A percentile compares a stretch with the other conserved stretches of the same genome.
Conservation (phyloP, 2,113 vertebrate genomes). For the Accipiter virgatus region DNA sequence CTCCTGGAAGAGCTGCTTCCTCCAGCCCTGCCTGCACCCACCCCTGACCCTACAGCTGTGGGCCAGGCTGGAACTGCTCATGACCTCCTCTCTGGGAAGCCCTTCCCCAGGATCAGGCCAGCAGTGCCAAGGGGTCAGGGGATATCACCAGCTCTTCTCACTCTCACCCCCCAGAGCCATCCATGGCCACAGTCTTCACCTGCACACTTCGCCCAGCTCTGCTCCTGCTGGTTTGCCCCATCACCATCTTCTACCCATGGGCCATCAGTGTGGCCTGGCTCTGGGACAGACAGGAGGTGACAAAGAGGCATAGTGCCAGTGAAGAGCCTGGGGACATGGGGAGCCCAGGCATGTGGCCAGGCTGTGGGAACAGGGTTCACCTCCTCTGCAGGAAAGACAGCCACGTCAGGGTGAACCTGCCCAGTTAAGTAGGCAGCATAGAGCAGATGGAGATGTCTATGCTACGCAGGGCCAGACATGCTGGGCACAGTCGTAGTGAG, state of each 20-base stretch:
- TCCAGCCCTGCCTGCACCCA: background rate
- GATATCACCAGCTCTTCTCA: background rate
- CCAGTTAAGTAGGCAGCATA: background rate
- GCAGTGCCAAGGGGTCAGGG: accelerated
- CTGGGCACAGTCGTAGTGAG: background rate
- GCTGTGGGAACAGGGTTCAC: background rate
- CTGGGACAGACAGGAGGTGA: background rate
- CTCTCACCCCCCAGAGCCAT: background rate
- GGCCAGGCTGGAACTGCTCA: background rate
- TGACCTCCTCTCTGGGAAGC: background rate
- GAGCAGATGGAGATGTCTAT: background rate
- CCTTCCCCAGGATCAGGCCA: background rate
- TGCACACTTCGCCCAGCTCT: accelerated
- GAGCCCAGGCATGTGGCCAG: background rate
- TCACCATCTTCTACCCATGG: background rate
- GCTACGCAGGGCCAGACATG: background rate
- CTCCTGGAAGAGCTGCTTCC: background rate
- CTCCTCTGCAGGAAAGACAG: background rate
- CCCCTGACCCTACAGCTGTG: background rate
- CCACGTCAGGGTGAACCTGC: accelerated
- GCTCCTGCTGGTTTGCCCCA: background rate
- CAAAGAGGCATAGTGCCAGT: background rate
- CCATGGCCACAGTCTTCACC: background rate
- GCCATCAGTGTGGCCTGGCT: background rate
- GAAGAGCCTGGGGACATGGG: background rate